Conservation (phyloP, 1,140 invertebrate genomes). For the Brachionus paranguensis region DNA sequence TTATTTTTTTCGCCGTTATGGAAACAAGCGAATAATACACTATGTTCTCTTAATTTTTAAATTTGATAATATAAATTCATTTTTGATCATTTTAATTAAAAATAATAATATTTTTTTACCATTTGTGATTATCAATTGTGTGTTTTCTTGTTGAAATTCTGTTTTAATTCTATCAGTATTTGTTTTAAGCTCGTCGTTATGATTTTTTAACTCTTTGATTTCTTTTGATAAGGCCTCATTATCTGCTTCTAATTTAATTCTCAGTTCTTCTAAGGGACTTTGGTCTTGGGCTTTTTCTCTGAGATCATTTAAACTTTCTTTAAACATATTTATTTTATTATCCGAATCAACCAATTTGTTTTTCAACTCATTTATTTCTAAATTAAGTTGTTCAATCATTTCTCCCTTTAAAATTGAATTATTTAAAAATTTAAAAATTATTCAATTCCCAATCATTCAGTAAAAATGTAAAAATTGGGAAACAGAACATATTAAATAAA, state of each 20-base stretch:
- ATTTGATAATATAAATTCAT: neutral
- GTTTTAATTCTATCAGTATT: neutral
- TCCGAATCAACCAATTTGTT: neutral
- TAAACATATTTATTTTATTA: neutral
- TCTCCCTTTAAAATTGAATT: neutral
- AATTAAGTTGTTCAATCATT: neutral
- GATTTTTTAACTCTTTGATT: neutral
- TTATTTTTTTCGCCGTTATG: slow-evolving; percentile 7
- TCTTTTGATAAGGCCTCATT: neutral
- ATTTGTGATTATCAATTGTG: neutral
- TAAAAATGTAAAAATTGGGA: no score
- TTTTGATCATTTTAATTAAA: neutral
- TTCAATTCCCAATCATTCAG: no score
- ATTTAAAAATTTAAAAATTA: neutral
- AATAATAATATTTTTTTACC: neutral
- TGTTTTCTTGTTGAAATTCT: neutral
- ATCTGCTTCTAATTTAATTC: neutral
- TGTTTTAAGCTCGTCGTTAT: neutral
- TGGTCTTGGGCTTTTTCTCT: neutral
- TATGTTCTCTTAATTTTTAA: neutral
- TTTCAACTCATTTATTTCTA: slow-evolving; percentile 16
- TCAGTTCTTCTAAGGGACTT: neutral
- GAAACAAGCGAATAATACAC: neutral
- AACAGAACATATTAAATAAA: no score
- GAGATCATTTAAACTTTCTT: neutral